Evolutionary conservation across 2,888 invertebrate species (phyloP), one percentile per base, ranked within the genome.

Genomic region (Ochropacha duplaris): DNA sequence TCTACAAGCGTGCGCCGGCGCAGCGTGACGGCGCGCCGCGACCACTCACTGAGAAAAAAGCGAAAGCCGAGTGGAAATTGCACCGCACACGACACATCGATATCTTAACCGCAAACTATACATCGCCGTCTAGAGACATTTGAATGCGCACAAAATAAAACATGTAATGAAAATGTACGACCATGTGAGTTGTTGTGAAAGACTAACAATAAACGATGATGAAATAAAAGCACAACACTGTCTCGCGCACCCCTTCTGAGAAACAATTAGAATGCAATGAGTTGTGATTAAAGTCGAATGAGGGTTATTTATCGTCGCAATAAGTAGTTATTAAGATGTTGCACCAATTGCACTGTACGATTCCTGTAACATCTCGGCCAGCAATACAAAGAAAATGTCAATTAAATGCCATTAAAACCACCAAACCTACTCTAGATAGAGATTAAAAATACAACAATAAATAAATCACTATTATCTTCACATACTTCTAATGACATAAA

Each of bases 51-150:
- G 70, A 76, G 76, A 79, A 87, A 84, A 90, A 90, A 90, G 89
- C 90, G 90, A 91, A 92, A 92, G 90, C 89, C 77, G 71, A 77
- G 79, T 81, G 82, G 82, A 87, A 81, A 88, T 76, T 86, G 84
- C 87, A 84, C 63, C 71, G 71, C 68, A 64, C 71, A 60, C 62
- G 60, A 6, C 44, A 9, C 16, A 16, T 19, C 44, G 44, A 44
- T 44, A 44, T 22, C 34, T 49, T 49, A 11, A 50, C 50, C 39
- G 34, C 31, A 24, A 24, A 36, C 50, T 14, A 24, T 50, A 34
- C 22, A 44, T 8, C 24, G 11, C 44, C 49, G 19, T 9, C 31
- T 31, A 14, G 52, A 16, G 31, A 2, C 19, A 22, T 4, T n/a
- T n/a, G n/a, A 28, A 51, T 51, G 19, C 3, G 50, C 26, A n/a